These are phyloP conservation scores for Drosophila nannoptera DNA, from an alignment of 1,140 invertebrate species.

Conservation along the genomic window DNA sequence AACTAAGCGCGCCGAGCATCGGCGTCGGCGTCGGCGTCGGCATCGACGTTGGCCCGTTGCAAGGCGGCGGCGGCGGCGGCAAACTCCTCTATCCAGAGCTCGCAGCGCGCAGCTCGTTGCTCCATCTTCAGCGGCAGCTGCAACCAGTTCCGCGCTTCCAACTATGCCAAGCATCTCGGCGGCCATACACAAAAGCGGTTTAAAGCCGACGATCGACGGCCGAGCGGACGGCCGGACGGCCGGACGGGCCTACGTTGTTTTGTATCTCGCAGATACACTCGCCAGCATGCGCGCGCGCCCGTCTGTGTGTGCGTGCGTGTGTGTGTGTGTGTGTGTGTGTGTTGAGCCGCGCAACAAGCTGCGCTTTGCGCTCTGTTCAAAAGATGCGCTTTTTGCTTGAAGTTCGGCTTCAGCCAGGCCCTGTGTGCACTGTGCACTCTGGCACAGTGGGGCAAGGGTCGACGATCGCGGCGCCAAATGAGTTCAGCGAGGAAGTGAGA, in stretches of 20 bases:
- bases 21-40: constrained; percentile 55
- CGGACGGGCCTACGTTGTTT: constrained; percentile 53
- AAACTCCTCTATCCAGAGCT: constrained; percentile 31
- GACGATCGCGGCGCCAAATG: background rate
- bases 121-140: constrained; percentile 25
- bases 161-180: constrained; percentile 74
- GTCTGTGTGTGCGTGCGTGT: constrained; percentile 7
- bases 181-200: constrained; percentile 74
- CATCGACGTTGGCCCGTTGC: constrained; percentile 60
- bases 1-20: constrained; percentile 62
- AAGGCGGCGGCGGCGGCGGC: constrained; percentile 19
- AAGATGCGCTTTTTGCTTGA: constrained; percentile 76
- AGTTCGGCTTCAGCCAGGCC: constrained; percentile 55
- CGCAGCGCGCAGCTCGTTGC: constrained; percentile 17
- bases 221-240: constrained; percentile 49
- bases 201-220: constrained; percentile 54
- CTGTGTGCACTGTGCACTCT: constrained; percentile 34
- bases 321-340: constrained; percentile 32
- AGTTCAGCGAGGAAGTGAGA: too few species aligned
- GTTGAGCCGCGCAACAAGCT: constrained; percentile 52
- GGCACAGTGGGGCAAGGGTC: constrained; percentile 50
- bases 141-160: constrained; percentile 74
- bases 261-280: constrained; percentile 74
- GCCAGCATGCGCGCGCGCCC: constrained; percentile 32
- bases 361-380: constrained; percentile 72